Evolutionary conservation across 2,113 vertebrate species (phyloP).

Genomic region (Austrofundulus limnaeus): DNA sequence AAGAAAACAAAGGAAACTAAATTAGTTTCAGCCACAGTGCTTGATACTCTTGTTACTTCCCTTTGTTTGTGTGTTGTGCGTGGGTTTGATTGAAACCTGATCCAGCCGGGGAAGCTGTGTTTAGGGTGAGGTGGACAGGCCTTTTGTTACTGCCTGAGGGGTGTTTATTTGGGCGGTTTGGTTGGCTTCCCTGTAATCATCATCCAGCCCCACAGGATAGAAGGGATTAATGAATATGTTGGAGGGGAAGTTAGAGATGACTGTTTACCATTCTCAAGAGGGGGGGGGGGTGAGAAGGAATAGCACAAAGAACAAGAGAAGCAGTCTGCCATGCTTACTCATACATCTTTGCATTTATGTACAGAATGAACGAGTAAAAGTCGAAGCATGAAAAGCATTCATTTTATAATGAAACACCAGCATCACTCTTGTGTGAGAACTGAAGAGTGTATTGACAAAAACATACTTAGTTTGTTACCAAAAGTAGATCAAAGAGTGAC

Average conservation of each 20-base stretch:
- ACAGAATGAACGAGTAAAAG: conserved; percentile 2
- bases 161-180: conserved; percentile 78
- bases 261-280: conserved; percentile 76
- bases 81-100: conserved; percentile 78
- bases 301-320: conserved; percentile 33
- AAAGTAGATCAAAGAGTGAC: too few species aligned
- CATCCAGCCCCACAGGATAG: conserved; percentile 74
- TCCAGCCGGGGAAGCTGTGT: conserved; percentile 71
- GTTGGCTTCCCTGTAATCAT: conserved; percentile 78
- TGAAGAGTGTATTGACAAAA: too few species aligned
- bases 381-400: too few species aligned
- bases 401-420: too few species aligned
- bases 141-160: conserved; percentile 74
- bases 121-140: conserved; percentile 77
- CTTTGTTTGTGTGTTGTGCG: conserved; percentile 71
- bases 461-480: too few species aligned
- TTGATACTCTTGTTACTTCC: conserved; percentile 60
- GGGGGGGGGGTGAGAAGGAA: conserved; percentile 53
- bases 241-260: conserved; percentile 78
- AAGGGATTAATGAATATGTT: conserved; percentile 76
- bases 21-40: conserved; percentile 57
- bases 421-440: too few species aligned
- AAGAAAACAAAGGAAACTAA: conserved; percentile 55
- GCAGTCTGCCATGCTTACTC: conserved; percentile 20
- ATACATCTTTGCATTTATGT: conserved; percentile 16